Evolutionary conservation across 2,797 vertebrate genomes (phyloP).

Genomic region (Diplodus sargus): DNA sequence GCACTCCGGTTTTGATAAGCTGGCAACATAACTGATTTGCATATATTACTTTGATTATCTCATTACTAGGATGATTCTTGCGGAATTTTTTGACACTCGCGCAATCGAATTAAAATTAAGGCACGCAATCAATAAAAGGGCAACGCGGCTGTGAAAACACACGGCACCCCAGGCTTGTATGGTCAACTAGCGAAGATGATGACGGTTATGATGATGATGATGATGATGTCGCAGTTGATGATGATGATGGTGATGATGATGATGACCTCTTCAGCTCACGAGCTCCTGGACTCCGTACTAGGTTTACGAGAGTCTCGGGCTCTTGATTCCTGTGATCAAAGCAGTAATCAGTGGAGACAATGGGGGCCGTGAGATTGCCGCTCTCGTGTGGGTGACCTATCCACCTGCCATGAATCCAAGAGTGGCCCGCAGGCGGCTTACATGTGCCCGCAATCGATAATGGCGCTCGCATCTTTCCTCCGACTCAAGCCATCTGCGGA

Average conservation of each 20-base stretch:
- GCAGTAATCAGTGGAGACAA: conserved; percentile 84
- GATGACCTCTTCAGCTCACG: conserved; percentile 78
- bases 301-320: conserved; percentile 70
- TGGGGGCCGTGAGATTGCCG: conserved; percentile 75
- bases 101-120: conserved; percentile 95
- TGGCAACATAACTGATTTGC: conserved; percentile 99
- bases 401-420: conserved; percentile 80
- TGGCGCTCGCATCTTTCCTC: conserved; percentile 68
- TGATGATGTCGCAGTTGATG: conserved; percentile 10
- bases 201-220: conserved; percentile 28
- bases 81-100: conserved; percentile 88
- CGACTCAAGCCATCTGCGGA: conserved; percentile 68
- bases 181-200: conserved; percentile 74
- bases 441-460: conserved; percentile 78
- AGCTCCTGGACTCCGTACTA: conserved; percentile 64
- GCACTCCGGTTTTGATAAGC: conserved; percentile 99
- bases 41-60: conserved; percentile 99
- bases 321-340: conserved; percentile 80
- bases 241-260: conserved; percentile 68
- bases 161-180: conserved; percentile 62
- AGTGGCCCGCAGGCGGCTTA: conserved; percentile 75
- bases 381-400: conserved; percentile 81
- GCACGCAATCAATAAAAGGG: conserved; percentile 89
- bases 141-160: conserved; percentile 80
- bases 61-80: conserved; percentile 98